A percentile compares a stretch with the other conserved stretches of the same genome.
Evolutionary conservation across 2,113 vertebrate species (phyloP).

Genomic region (Paradisaea rubra): DNA sequence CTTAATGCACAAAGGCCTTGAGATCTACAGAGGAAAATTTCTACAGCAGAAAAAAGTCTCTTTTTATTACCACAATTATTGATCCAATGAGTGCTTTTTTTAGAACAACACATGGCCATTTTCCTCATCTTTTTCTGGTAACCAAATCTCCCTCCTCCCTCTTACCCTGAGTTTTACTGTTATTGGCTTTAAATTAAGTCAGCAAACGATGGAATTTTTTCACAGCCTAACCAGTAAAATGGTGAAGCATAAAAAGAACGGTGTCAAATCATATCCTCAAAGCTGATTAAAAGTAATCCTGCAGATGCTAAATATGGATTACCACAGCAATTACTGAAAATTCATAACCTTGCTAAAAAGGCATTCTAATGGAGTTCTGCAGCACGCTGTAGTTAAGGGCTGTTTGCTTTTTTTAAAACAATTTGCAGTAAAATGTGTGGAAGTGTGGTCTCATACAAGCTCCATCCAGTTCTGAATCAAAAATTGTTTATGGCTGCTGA

Average conservation of each 20-base stretch:
- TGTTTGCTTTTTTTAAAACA: constrained; percentile 32
- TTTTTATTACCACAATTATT: not conserved
- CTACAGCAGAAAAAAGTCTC: not conserved
- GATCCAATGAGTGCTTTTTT: not conserved
- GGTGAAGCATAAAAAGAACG: constrained; percentile 8
- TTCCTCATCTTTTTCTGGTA: not conserved
- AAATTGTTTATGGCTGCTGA: not conserved
- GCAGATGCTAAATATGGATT: constrained; percentile 64
- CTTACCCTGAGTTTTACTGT: not conserved
- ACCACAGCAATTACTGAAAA: constrained; percentile 60
- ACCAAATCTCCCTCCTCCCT: not conserved
- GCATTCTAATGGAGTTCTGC: constrained; percentile 4
- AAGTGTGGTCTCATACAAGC: not conserved
- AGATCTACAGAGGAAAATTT: not conserved
- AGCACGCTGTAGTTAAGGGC: not conserved
- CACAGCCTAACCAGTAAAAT: constrained; percentile 24
- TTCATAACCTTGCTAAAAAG: constrained; percentile 41
- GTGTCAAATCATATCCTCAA: constrained; percentile 56
- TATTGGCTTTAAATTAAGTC: constrained; percentile 39
- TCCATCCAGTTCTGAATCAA: not conserved
- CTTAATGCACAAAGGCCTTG: not conserved
- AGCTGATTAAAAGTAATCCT: constrained; percentile 63
- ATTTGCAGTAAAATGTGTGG: not conserved
- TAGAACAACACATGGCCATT: not conserved
- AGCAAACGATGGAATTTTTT: not conserved